Conservation (phyloP, 2,113 vertebrate species). For the Siniperca knerii region DNA sequence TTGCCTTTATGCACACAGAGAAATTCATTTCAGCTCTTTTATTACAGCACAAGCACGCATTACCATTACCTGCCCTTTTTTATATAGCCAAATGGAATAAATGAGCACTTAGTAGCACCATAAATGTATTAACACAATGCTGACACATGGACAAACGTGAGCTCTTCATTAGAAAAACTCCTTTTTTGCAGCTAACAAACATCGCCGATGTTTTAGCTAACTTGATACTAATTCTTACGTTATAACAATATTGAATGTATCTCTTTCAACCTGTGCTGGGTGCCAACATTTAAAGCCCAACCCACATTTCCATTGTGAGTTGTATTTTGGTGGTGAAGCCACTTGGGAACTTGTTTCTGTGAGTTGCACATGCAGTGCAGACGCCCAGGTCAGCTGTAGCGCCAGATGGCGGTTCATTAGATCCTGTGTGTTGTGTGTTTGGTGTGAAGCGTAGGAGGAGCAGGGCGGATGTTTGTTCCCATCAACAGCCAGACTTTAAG, state of each 20-base stretch:
- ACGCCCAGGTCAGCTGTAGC: constrained; percentile 61
- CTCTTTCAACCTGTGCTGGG: neutral
- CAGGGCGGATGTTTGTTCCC: constrained; percentile 71
- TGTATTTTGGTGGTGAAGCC: constrained; percentile 33
- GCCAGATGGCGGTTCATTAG: constrained; percentile 78
- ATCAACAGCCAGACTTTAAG: constrained; percentile 67
- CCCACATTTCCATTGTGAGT: constrained; percentile 17
- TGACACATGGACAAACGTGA: constrained; percentile 50
- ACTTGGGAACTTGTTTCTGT: constrained; percentile 53
- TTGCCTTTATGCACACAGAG: constrained; percentile 59
- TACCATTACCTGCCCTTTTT: constrained; percentile 65
- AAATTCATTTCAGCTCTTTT: constrained; percentile 74
- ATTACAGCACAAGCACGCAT: constrained; percentile 47
- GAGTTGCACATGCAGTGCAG: constrained; percentile 55
- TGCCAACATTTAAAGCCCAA: constrained; percentile 41
- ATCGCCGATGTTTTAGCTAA: constrained; percentile 14
- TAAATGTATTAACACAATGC: constrained; percentile 58
- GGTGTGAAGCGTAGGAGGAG: constrained; percentile 75
- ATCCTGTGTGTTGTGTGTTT: constrained; percentile 71
- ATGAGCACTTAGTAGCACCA: constrained; percentile 41
- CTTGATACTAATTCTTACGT: constrained; percentile 14
- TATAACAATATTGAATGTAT: constrained; percentile 28
- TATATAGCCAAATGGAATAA: constrained; percentile 51
- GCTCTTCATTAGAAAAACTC: constrained; percentile 52
- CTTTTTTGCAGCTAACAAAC: constrained; percentile 18